Percentiles rank a stretch among this genome's conserved stretches.
phyloP scores from a whole-genome alignment of 2,888 invertebrate genomes.

The Harpalus rufipes region DNA sequence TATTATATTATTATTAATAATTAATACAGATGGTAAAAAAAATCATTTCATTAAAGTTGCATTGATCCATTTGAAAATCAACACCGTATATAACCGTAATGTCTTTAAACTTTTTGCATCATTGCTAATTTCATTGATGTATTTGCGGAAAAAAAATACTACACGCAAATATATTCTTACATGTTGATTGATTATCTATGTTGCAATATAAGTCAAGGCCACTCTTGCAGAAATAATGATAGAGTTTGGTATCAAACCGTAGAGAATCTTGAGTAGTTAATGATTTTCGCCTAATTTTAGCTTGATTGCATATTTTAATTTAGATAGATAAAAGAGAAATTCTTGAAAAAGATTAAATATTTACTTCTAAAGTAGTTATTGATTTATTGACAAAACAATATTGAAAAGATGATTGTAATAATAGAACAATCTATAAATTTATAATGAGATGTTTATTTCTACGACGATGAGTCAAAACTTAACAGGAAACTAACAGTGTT shows the following conservation, averaged over 20 bases:
- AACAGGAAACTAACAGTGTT: no score
- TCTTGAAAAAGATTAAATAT: neutral
- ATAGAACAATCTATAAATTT: neutral
- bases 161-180: conserved; percentile 45
- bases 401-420: neutral
- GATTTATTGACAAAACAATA: conserved; percentile 1
- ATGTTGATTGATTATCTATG: conserved; percentile 28
- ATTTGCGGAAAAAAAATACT: conserved; percentile 14
- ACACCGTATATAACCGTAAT: neutral
- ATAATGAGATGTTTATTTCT: no score
- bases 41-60: conserved; percentile 1
- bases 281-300: neutral
- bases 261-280: conserved; percentile 23
- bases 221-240: conserved; percentile 29
- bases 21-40: conserved; percentile 12
- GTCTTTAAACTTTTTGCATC: neutral
- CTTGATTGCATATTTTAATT: neutral
- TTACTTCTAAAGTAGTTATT: neutral
- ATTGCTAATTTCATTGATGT: neutral
- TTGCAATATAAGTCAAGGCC: conserved; percentile 42
- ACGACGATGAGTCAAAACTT: no score
- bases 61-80: conserved; percentile 3
- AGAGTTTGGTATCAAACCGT: conserved; percentile 25
- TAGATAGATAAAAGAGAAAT: neutral
- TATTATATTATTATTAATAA: neutral